Base-by-base conservation (phyloP, 2,888 invertebrate species). In the Bedellia somnulentella region DNA sequence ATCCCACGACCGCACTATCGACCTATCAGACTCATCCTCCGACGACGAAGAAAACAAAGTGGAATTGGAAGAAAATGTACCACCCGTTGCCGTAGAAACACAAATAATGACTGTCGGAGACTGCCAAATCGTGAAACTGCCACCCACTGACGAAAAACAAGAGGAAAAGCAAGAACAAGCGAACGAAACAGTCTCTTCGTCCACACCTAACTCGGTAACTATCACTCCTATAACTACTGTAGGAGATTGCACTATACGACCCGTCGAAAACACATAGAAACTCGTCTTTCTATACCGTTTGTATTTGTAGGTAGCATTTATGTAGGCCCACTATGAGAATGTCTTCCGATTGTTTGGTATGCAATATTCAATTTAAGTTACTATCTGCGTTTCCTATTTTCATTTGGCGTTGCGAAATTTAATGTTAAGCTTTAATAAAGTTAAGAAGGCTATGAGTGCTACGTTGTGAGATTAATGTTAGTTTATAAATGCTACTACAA, bases 31-130 rank as follows among this genome's bases (percentile, higher is more conserved):
- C 43, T 61, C 68, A 0, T 64, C 64, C 0, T 53, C 63, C 0
- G 68, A 68, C 29, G 71, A 71, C 4, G 70, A 68, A 24, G 44
- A 40, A 33, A 50, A 53, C 0, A 46, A 60, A 15, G 50, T 54
- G 3, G 70, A 68, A 5, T 47, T 57, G 0, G 70, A 68, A 2
- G 71, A 71, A 2, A 53, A 49, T 43, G 55, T 57, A 0, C 64
- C 64, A 0, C 44, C 62, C 1, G 59, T 55, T 2, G 63, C 52
- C 24, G 47, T 58, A 45, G 70, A 70, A n/a, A 59, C 70, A 2
- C 70, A 66, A 34, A 63, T 73, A 27, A 66, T 76, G 67, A 76
- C 71, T n/a, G 73, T 75, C 2, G 76, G 76, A 4, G 76, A 77
- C 50, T 75, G 76, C 38, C 76, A 76, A 49, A 77, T 75, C 27